These are phyloP conservation scores for Cydia fagiglandana DNA, from an alignment of 1,140 invertebrate genomes.

Conservation along the genomic window DNA sequence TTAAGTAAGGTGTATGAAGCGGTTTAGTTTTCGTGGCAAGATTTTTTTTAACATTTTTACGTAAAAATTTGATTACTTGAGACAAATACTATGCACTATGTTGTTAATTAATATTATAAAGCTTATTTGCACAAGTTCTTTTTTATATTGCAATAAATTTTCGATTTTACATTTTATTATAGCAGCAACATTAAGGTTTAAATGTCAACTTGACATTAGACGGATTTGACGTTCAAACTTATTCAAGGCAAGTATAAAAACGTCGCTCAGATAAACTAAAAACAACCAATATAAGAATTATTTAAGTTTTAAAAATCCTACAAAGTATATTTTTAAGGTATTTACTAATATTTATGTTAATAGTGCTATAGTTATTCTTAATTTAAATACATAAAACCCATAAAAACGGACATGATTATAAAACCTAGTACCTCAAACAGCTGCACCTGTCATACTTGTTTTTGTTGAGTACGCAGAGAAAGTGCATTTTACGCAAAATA, in stretches of 20 bases:
- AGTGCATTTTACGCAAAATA: conserved; percentile 21
- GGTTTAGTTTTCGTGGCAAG: too few species aligned
- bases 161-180: not conserved
- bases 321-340: not conserved
- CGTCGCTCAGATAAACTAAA: not conserved
- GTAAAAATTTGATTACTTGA: too few species aligned
- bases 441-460: not conserved
- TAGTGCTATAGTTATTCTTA: not conserved
- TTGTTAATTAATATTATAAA: too few species aligned
- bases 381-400: not conserved
- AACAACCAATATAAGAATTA: not conserved
- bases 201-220: not conserved
- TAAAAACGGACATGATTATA: not conserved
- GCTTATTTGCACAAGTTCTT: too few species aligned
- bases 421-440: not conserved
- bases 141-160: not conserved
- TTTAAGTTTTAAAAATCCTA: not conserved
- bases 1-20: too few species aligned
- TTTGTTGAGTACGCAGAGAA: conserved; percentile 4
- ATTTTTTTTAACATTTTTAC: too few species aligned
- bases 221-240: not conserved
- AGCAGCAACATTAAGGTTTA: not conserved
- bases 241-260: not conserved
- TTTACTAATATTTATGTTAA: not conserved
- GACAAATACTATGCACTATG: too few species aligned